Evolutionary conservation across 2,113 vertebrate species (phyloP).

Genomic region (Platichthys flesus): DNA sequence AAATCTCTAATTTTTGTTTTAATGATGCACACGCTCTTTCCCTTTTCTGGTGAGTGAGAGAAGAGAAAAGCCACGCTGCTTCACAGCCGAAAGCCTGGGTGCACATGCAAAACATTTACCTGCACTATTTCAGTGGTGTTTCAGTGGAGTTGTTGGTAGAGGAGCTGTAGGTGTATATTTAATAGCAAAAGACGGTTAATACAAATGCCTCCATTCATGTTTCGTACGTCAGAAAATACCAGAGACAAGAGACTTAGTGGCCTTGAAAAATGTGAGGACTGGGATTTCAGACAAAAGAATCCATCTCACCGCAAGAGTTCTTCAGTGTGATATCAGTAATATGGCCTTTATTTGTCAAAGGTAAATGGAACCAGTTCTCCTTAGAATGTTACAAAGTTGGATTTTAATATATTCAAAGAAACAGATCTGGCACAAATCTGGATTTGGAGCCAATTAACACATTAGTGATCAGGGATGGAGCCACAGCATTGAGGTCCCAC

Average conservation of each 20-base stretch:
- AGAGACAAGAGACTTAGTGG: neutral
- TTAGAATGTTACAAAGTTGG: neutral
- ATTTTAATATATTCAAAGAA: neutral
- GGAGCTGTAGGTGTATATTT: too few relatives aligned
- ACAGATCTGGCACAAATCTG: neutral
- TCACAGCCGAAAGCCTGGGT: neutral
- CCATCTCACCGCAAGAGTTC: neutral
- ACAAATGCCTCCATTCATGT: too few relatives aligned
- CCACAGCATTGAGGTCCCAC: too few relatives aligned
- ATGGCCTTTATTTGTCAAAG: neutral
- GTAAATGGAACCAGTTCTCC: neutral
- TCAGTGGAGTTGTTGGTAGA: neutral
- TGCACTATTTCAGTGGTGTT: neutral
- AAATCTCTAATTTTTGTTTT: neutral
- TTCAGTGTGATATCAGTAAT: neutral
- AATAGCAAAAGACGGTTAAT: too few relatives aligned
- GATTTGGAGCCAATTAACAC: neutral
- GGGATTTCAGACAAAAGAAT: neutral
- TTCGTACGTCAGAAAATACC: neutral
- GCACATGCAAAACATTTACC: conserved; percentile 6
- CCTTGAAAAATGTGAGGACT: neutral
- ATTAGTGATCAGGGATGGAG: too few relatives aligned
- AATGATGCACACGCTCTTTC: too few relatives aligned
- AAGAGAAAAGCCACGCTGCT: conserved; percentile 16
- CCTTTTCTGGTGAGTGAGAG: conserved; percentile 14